Base-by-base conservation (phyloP, 2,113 vertebrate genomes). In the Chauna torquata region DNA sequence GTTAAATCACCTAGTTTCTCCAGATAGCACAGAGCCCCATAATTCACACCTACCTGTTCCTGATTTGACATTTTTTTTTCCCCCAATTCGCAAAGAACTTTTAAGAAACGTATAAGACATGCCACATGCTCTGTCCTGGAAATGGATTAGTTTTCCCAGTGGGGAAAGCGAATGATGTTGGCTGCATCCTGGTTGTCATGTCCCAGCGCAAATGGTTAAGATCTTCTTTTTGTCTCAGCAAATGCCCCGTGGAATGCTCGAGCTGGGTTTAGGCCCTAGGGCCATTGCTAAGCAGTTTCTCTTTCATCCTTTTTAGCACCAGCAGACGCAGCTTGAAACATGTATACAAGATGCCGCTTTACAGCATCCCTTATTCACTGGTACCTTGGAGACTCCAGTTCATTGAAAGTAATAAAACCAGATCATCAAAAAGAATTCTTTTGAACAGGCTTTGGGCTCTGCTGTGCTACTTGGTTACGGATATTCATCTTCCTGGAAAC, bases 351-450 rank as follows among this genome's bases (percentile, higher is more conserved):
- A 96, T 87, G 97, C 89, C 1, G 88, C 96, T 97, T 97, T 97
- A 82, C 91, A 97, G 91, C 96, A 97, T 97, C 86, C 95, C 96
- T 95, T 95, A 97, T 97, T 97, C 96, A 94, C 93, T n/a, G 82
- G 89, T 97, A 96, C 96, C 96, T 97, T 97, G 92, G 97, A 97
- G 97, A 97, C 95, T 96, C 82, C 83, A 72, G 95, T 95, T 97
- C 97, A 97, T 97, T 97, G 96, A 96, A 97, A 97, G 97, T 96
- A 97, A 97, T 97, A 97, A 97, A 96, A 96, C 96, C 96, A 96
- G 94, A 97, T 96, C 97, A 97, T 97, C 96, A 94, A 95, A 97
- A 97, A 93, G 92, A 96, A 94, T 97, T 95, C 96, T 96, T 97
- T 97, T 97, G 96, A 97, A 96, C 95, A 97, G 93, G 94, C 96